Base-by-base conservation (phyloP, 2,797 vertebrate species). In the Cuculus canorus region DNA sequence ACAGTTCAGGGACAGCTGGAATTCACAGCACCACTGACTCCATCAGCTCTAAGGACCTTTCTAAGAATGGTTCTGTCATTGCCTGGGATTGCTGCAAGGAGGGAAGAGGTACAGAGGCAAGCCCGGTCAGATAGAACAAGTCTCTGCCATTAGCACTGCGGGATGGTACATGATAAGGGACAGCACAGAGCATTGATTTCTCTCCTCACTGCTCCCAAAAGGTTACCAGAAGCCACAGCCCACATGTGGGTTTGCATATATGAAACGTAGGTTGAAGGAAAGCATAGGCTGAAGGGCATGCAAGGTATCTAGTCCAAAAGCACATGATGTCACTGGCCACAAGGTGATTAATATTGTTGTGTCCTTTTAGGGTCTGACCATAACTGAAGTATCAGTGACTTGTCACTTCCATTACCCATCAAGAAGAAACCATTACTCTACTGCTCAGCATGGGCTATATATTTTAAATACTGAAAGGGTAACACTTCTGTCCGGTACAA, bases 1-100 rank as follows among this genome's bases (percentile, higher is more conserved):
- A n/a, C 32, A 33, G 53, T 57, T 85, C 5, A 0, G 0, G 17
- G 9, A 2, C 2, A 4, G 8, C 43, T 43, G 7, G 24, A 56
- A 39, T 39, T 60, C 25, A 5, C 19, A 47, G 50, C 2, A 72
- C 27, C 57, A 9, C 73, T 0, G 3, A 3, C 17, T 48, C 53
- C 48, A 7, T 21, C 35, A 27, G 35, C 48, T 56, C 64, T 33
- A 43, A 4, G 27, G 3, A 6, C 50, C 60, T 90, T 71, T 50
- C 61, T 47, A 56, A 70, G 61, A 50, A 77, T 0, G 4, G 23
- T 30, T 68, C 23, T 79, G 14, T 70, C 41, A 41, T 80, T 68
- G 32, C 39, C 48, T 22, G n/a, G 18, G 48, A 47, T 19, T 64
- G 53, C 53, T 73, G 33, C 75, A 77, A 70, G 71, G 30, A 85